Conservation (phyloP, 2,113 vertebrate genomes). For the Epinephelus lanceolatus region DNA sequence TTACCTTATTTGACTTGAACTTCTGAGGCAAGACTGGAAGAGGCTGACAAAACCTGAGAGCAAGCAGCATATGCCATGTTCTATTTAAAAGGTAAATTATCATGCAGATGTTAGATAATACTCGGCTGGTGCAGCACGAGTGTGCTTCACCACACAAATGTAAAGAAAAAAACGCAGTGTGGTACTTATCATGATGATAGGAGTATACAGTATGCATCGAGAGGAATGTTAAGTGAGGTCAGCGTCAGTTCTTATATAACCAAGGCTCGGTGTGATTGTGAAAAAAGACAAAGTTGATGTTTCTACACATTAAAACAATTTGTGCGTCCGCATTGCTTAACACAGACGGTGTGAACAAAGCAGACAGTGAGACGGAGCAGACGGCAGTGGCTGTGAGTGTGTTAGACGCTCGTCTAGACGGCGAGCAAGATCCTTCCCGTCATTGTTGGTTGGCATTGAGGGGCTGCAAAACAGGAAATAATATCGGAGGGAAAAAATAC, state of each 20-base stretch:
- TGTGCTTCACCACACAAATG: constrained; percentile 2
- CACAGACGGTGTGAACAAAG: constrained; percentile 50
- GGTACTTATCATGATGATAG: neutral
- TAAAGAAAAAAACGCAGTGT: neutral
- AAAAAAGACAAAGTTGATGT: neutral
- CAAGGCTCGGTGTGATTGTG: neutral
- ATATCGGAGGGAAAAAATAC: constrained; percentile 58
- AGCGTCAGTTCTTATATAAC: neutral
- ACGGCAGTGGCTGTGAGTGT: constrained; percentile 37
- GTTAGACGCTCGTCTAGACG: constrained; percentile 78
- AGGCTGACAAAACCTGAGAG: neutral
- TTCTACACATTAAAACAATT: constrained; percentile 12
- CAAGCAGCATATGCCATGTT: neutral
- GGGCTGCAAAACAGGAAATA: constrained; percentile 80
- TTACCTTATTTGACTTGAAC: neutral
- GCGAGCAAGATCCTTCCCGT: constrained; percentile 75
- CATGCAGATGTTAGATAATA: neutral
- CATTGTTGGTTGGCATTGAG: constrained; percentile 78
- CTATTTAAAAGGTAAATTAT: neutral
- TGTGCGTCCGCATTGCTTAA: constrained; percentile 18
- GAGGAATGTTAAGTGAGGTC: neutral
- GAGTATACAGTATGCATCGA: neutral
- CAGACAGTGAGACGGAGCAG: constrained; percentile 39
- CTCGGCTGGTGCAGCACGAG: neutral
- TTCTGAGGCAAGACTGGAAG: neutral